Percentiles rank a stretch among this genome's conserved stretches.
These are phyloP conservation scores for Blastobasis adustella DNA, from an alignment of 2,888 invertebrate species.

Conservation along the genomic window DNA sequence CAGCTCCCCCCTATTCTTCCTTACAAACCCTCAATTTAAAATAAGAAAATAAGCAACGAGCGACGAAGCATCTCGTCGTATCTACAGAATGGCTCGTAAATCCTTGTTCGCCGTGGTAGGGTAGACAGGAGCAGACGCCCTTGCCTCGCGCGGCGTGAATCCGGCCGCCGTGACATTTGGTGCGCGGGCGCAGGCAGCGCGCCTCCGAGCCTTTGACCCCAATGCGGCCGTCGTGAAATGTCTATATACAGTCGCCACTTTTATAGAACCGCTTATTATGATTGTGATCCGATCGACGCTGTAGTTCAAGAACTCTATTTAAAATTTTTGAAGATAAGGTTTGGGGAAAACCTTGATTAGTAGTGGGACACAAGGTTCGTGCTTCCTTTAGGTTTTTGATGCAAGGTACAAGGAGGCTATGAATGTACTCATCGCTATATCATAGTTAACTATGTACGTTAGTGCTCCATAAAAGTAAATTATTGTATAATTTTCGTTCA, in stretches of 20 bases:
- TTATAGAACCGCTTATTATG: conserved; percentile 2
- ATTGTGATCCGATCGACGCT: conserved; percentile 8
- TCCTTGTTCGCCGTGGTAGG: conserved; percentile 6
- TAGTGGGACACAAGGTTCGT: too few relatives aligned
- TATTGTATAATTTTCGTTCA: too few relatives aligned
- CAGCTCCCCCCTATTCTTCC: too few relatives aligned
- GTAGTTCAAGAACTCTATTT: conserved; percentile 10
- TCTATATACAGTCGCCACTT: conserved; percentile 27
- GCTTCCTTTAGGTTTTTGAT: too few relatives aligned
- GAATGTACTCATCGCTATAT: too few relatives aligned
- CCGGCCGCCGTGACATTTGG: conserved; percentile 54
- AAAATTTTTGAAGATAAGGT: too few relatives aligned
- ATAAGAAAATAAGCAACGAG: background rate
- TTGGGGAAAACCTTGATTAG: too few relatives aligned
- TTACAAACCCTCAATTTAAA: too few relatives aligned
- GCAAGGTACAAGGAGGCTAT: too few relatives aligned
- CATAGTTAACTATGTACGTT: too few relatives aligned
- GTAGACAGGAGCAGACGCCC: conserved; percentile 27
- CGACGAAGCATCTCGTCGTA: background rate
- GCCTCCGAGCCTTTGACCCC: conserved; percentile 34
- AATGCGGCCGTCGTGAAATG: conserved; percentile 41
- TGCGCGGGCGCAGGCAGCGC: conserved; percentile 24
- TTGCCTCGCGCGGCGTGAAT: conserved; percentile 25
- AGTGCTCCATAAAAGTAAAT: too few relatives aligned
- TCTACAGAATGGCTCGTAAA: too few relatives aligned